Evolutionary conservation across 1,140 invertebrate species (phyloP).

Genomic region (Hirudo medicinalis): DNA sequence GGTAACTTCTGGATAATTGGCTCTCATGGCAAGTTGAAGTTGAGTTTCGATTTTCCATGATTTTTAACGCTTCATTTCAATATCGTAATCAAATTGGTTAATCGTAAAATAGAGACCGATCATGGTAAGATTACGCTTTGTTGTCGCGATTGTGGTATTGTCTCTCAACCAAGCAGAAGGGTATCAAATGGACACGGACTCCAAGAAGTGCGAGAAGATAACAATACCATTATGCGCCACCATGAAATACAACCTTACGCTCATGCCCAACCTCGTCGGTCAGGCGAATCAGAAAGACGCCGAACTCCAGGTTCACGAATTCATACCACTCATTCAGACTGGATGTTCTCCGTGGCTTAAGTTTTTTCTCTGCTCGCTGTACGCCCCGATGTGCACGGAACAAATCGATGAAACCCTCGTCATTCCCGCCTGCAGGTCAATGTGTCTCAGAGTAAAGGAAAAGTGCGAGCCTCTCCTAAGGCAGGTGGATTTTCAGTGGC

Average conservation of each 20-base stretch:
- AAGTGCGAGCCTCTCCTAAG: constrained; percentile 39
- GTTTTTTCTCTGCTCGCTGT: constrained; percentile 82
- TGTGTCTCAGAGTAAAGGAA: constrained; percentile 39
- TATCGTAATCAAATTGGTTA: too few relatives aligned
- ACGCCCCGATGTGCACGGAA: constrained; percentile 73
- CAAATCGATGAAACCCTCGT: constrained; percentile 38
- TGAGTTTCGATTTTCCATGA: too few relatives aligned
- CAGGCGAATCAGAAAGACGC: constrained; percentile 91
- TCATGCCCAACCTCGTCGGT: constrained; percentile 83
- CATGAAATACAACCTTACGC: constrained; percentile 84
- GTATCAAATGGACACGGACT: constrained; percentile 23
- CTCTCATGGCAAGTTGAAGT: too few relatives aligned
- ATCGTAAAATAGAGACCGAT: too few relatives aligned
- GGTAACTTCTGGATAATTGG: too few relatives aligned
- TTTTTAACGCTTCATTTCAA: too few relatives aligned
- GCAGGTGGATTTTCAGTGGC: constrained; percentile 40
- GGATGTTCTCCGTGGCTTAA: constrained; percentile 70
- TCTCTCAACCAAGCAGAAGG: constrained; percentile 10
- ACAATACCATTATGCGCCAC: constrained; percentile 80
- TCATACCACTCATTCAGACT: constrained; percentile 20
- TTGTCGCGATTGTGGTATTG: constrained; percentile 6
- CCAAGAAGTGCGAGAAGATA: constrained; percentile 73
- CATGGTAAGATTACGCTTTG: background rate
- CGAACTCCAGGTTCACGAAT: constrained; percentile 39
- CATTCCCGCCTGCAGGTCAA: constrained; percentile 40